phyloP scores from a whole-genome alignment of 2,888 invertebrate genomes.

The Girardia tigrina region DNA sequence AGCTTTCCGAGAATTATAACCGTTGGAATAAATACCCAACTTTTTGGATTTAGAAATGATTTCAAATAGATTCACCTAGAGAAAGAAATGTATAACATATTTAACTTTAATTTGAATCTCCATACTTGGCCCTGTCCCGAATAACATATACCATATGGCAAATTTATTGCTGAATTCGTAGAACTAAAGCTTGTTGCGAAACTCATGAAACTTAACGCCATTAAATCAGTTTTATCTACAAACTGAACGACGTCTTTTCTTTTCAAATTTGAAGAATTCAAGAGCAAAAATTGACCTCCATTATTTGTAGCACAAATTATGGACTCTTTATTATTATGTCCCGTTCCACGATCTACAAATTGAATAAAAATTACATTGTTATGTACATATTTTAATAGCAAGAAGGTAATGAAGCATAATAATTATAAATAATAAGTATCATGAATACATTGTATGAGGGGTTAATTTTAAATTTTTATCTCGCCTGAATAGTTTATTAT shows the following conservation, averaged over 20 bases:
- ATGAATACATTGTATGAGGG: no score
- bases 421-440: no score
- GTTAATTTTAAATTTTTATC: no score
- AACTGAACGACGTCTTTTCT: slow-evolving; percentile 20
- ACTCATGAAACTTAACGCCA: slow-evolving; percentile 27
- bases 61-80: neutral
- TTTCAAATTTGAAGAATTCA: slow-evolving; percentile 16
- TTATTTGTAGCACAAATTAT: slow-evolving; percentile 4
- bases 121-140: neutral
- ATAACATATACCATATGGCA: neutral
- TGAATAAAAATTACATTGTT: neutral
- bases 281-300: slow-evolving; percentile 25
- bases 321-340: neutral
- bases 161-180: neutral
- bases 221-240: slow-evolving; percentile 24
- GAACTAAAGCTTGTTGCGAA: neutral
- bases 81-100: neutral
- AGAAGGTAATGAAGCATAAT: no score
- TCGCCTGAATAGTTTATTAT: no score
- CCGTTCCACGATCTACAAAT: neutral
- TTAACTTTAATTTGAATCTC: neutral
- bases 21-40: neutral
- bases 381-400: no score
- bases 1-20: neutral
- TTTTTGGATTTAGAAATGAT: neutral